phyloP scores from a whole-genome alignment of 2,113 vertebrate genomes.

The Scalopus aquaticus region DNA sequence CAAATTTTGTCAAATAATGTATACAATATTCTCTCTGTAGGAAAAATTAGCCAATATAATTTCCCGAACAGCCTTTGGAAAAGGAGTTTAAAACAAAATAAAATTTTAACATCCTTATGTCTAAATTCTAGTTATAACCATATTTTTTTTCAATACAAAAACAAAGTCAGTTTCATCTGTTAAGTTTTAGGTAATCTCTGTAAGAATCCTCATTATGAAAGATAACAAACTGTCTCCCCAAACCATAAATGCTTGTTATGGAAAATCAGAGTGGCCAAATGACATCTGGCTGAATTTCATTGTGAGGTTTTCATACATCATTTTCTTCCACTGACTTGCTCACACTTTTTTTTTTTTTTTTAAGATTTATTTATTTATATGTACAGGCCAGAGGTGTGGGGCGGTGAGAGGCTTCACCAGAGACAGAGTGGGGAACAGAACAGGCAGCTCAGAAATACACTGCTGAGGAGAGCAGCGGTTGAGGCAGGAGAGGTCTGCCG shows the following conservation, averaged over 20 bases:
- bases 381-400: no score
- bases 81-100: not conserved
- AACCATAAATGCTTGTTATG: not conserved
- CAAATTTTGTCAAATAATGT: not conserved
- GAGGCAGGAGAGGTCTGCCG: no score
- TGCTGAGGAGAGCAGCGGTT: no score
- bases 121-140: not conserved
- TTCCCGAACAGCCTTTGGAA: not conserved
- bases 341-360: no score
- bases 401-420: no score
- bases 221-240: not conserved
- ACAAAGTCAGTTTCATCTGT: not conserved
- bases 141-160: not conserved
- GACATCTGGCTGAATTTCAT: not conserved
- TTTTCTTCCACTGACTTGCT: not conserved
- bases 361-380: no score
- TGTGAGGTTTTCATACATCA: not conserved
- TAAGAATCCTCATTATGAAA: not conserved
- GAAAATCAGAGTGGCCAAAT: not conserved
- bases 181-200: not conserved
- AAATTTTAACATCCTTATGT: not conserved
- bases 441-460: no score
- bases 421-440: no score
- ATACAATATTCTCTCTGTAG: not conserved
- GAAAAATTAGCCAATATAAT: not conserved